phyloP scores from a whole-genome alignment of 2,113 vertebrate species.

The Vicugna pacos region DNA sequence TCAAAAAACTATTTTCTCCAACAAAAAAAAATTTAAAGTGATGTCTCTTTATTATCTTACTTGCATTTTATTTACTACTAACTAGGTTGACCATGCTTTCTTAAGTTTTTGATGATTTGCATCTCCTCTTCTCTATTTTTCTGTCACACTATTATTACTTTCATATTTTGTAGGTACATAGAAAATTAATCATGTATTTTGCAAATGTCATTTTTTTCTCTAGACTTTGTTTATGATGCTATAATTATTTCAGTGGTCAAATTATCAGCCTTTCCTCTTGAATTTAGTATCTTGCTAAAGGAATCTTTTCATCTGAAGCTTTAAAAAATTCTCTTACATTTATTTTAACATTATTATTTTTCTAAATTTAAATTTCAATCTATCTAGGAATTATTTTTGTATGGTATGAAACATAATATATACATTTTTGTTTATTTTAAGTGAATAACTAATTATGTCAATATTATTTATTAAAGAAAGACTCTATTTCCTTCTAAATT shows the following conservation, averaged over 20 bases:
- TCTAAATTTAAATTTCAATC: constrained; percentile 2
- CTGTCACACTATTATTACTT: background rate
- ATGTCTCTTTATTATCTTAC: background rate
- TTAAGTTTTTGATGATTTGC: background rate
- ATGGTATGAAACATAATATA: background rate
- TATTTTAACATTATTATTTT: constrained; percentile 7
- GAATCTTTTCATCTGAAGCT: background rate
- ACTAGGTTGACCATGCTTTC: background rate
- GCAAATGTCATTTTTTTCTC: background rate
- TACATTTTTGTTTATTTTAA: constrained; percentile 15
- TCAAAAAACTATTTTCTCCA: background rate
- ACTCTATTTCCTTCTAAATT: constrained; percentile 1
- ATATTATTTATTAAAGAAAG: constrained; percentile 16
- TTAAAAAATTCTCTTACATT: constrained; percentile 18
- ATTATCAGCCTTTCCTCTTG: background rate
- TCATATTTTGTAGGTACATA: background rate
- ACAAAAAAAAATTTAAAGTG: background rate
- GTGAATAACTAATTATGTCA: background rate
- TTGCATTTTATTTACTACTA: constrained; percentile 21
- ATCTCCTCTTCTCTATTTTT: constrained; percentile 38
- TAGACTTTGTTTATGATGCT: background rate
- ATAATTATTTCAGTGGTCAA: background rate
- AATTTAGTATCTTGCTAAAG: constrained; percentile 20
- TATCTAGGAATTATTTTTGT: background rate
- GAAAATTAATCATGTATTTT: background rate